These are phyloP conservation scores for Babyrousa celebensis DNA, from an alignment of 2,797 vertebrate species.

Conservation along the genomic window DNA sequence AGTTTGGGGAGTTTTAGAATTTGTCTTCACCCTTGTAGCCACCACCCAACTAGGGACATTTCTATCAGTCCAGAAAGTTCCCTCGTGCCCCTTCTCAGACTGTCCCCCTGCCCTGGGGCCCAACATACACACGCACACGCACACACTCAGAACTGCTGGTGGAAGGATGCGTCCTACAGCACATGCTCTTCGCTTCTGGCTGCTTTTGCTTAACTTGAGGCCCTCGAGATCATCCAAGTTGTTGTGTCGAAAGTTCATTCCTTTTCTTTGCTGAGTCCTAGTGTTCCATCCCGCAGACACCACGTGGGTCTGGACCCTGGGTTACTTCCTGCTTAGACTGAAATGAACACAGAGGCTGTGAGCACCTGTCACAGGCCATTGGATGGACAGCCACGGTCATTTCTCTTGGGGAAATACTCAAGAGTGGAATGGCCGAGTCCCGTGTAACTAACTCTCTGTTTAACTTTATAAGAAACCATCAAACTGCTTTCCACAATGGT, in stretches of 20 bases:
- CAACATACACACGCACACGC: accelerated
- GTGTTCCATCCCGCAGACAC: neutral
- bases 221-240: accelerated
- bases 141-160: too few relatives aligned
- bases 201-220: accelerated
- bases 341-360: neutral
- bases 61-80: neutral
- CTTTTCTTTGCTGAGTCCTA: too few relatives aligned
- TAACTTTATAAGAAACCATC: neutral
- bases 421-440: neutral
- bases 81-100: accelerated
- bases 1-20: neutral
- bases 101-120: neutral
- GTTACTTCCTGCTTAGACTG: neutral
- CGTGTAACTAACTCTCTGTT: neutral
- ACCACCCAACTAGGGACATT: neutral
- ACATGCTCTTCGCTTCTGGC: accelerated
- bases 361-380: neutral
- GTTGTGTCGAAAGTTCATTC: too few relatives aligned
- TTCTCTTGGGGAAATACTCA: neutral
- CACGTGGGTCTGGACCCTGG: neutral
- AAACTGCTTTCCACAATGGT: neutral
- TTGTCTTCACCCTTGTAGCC: neutral
- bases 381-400: neutral
- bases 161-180: neutral